Evolutionary conservation across 1,140 invertebrate species (phyloP).

Genomic region (Musca domestica): DNA sequence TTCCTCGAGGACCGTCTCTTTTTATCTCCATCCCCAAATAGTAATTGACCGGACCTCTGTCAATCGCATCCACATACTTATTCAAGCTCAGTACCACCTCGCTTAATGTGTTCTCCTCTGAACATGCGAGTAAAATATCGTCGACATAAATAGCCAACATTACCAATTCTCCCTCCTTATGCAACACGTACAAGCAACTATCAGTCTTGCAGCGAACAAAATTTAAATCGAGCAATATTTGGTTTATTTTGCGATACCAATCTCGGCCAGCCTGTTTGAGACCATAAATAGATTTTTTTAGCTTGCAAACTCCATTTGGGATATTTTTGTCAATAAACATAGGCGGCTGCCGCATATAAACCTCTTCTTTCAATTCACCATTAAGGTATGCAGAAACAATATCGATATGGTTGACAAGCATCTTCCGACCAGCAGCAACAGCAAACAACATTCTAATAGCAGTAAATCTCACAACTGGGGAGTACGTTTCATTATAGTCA

Average conservation of each 20-base stretch:
- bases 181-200: constrained; percentile 44
- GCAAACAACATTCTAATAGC: constrained; percentile 47
- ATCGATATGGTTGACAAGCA: constrained; percentile 12
- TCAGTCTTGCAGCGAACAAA: constrained; percentile 27
- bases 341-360: constrained; percentile 13
- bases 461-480: constrained; percentile 37
- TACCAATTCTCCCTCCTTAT: too few relatives aligned
- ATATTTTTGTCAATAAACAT: not conserved
- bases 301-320: constrained; percentile 10
- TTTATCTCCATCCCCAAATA: too few relatives aligned
- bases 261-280: constrained; percentile 26
- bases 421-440: not conserved
- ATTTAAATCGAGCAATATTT: constrained; percentile 26
- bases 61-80: too few relatives aligned
- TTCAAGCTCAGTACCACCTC: too few relatives aligned
- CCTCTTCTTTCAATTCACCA: constrained; percentile 10
- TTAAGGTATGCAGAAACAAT: constrained; percentile 13
- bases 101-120: too few relatives aligned
- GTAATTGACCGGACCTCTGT: too few relatives aligned
- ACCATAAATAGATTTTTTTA: constrained; percentile 19
- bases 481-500: not conserved
- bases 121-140: too few relatives aligned
- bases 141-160: too few relatives aligned
- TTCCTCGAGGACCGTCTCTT: too few relatives aligned
- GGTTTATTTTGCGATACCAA: constrained; percentile 42